Base-by-base conservation (phyloP, 2,888 invertebrate species). In the Elaeidobius kamerunicus region DNA sequence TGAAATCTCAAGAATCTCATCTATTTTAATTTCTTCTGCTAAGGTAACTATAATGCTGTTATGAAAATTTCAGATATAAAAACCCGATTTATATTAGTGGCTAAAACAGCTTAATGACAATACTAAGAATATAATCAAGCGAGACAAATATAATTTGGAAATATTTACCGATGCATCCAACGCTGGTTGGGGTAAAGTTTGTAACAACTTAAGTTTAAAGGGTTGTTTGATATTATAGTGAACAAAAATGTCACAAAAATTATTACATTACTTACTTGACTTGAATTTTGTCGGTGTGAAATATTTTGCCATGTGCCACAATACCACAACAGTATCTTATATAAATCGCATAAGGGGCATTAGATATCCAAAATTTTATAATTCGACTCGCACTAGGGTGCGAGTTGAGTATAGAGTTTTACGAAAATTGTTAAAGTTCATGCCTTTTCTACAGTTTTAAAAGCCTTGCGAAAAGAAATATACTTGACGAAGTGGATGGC, bases 361-460 rank as follows among this genome's bases (percentile, higher is more conserved):
- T 23, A 23, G 9, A 14, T 39, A 35, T 12, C 16, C 14, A 4
- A 39, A 40, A 3, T 17, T 55, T 14, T 42, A 48, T 19, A 2
- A 15, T 2, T 11, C 42, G 2, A 14, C 48, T 14, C 15, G 44
- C n/a, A 34, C 17, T 28, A 3, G 32, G 36, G 9, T 39, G 35
- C n/a, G 44, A 44, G 14, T 44, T 4, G 6, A 15, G 14, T 4
- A 17, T 55, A 5, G 1, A 36, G 20, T 5, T 53, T 42, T 43
- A n/a, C 41, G 14, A 32, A 17, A 17, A 19, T 56, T 7, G 20
- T 39, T 27, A 23, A 34, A 12, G n/a, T 23, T 23, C 9, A 23
- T 9, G 23, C 23, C 9, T 23, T 23, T 23, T 9, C 23, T 4
- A 4, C 23, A 23, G 4, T 23, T 23, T 23, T 9, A 23, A 23